These are phyloP conservation scores for Gorsachius goisagi DNA, from an alignment of 2,113 vertebrate species.

Conservation along the genomic window DNA sequence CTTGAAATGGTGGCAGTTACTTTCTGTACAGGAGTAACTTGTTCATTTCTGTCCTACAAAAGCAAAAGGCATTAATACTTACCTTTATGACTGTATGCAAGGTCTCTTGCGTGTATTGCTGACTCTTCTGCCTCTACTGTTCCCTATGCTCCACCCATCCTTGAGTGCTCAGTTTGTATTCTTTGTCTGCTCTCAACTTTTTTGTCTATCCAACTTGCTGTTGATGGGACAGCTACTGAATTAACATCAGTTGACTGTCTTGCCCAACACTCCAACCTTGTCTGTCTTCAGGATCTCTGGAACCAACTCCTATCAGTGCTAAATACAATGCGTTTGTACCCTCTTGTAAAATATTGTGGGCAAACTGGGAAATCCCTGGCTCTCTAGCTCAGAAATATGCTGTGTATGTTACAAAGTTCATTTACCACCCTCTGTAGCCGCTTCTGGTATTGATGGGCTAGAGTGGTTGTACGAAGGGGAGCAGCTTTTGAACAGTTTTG, in stretches of 20 bases:
- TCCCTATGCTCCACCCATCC: neutral
- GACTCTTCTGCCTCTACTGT: neutral
- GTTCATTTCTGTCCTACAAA: neutral
- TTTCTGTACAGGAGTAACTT: neutral
- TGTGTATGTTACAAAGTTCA: neutral
- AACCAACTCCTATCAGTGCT: neutral
- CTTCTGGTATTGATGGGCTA: neutral
- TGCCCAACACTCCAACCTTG: neutral
- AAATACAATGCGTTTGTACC: neutral
- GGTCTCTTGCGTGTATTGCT: neutral
- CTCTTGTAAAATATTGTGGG: neutral
- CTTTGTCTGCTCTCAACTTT: neutral
- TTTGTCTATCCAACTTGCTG: rapidly evolving
- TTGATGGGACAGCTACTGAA: neutral
- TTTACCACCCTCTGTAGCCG: neutral
- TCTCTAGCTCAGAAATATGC: neutral
- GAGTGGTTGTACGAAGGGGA: neutral
- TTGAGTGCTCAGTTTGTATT: neutral
- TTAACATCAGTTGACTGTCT: neutral
- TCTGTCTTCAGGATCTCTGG: neutral
- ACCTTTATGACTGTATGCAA: neutral
- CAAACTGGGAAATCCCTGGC: neutral
- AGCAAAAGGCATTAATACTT: neutral
- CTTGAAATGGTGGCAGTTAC: neutral
- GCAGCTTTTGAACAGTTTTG: neutral